Base-by-base conservation (phyloP, 1,140 invertebrate species). In the Drosophila lacteicornis region DNA sequence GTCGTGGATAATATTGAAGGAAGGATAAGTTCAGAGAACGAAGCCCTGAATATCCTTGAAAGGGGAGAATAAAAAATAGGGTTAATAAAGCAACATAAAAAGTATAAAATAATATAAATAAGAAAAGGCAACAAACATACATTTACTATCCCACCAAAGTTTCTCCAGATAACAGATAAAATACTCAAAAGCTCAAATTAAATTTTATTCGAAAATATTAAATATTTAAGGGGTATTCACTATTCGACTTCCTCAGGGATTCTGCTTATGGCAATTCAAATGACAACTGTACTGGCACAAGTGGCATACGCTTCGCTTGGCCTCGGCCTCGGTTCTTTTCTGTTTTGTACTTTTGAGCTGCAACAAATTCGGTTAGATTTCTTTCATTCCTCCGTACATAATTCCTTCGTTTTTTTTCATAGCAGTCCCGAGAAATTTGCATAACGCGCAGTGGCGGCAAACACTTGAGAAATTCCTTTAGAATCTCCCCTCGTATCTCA, bases 281-380 rank as follows among this genome's bases (percentile, higher is more conserved):
- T 86, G 67, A 86, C 83, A 82, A 86, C 83, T 86, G 83, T 86
- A 86, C 83, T 62, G 53, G 40, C 68, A 82, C 81, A 84, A 84
- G 81, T 84, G 81, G 74, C 66, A 40, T 67, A 57, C 46, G 70
- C 68, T 74, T 66, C 57, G 63, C 65, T 47, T 50, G 30, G 67
- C 55, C 50, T 50, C 33, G 30, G 66, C 53, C 50, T 49, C 33
- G 62, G 22, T 46, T 38, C 27, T 47, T 58, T 61, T 65, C 75
- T 70, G 75, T 61, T 67, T 81, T 70, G 67, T 85, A 63, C 65
- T 83, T 60, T 82, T 83, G 42, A 65, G 50, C 66, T 75, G 81
- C 57, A 65, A 80, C 58, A 73, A 73, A 80, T 85, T 75, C 66
- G 51, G 66, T 82, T 82, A 78, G 73, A 85, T 80, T 84, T 82